These are phyloP conservation scores for Beroe ovata DNA, from an alignment of 37 sponge, comb jelly and placozoan genomes.

Conservation along the genomic window DNA sequence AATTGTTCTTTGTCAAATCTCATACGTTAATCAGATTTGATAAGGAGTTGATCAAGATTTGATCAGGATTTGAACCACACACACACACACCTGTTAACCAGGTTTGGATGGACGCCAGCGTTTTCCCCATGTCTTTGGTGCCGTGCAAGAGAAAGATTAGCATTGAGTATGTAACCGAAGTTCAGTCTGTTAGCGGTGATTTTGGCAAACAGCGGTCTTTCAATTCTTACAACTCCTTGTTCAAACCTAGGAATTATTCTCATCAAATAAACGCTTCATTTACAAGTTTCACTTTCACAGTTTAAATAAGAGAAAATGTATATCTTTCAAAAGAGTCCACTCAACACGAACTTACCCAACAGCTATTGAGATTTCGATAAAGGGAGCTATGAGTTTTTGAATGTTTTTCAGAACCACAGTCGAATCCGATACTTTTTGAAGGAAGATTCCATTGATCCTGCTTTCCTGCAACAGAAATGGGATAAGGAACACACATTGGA, in stretches of 20 bases:
- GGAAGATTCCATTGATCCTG: not conserved
- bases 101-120: not conserved
- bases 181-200: conserved; percentile 43
- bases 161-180: conserved; percentile 17
- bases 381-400: not conserved
- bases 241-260: no score
- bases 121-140: not conserved
- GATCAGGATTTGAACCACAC: no score
- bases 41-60: not conserved
- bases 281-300: not conserved
- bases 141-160: not conserved
- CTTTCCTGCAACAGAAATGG: conserved; percentile 21
- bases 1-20: no score
- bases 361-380: conserved; percentile 24
- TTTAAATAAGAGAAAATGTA: not conserved
- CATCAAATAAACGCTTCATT: not conserved
- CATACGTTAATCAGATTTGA: no score
- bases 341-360: conserved; percentile 15
- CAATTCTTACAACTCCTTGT: conserved; percentile 5
- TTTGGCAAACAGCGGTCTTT: conserved; percentile 58
- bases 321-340: not conserved
- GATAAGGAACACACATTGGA: no score
- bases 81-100: conserved; percentile 2
- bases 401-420: not conserved
- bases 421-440: not conserved